Conservation (phyloP, 2,888 invertebrate species). For the Apodemia mormo region DNA sequence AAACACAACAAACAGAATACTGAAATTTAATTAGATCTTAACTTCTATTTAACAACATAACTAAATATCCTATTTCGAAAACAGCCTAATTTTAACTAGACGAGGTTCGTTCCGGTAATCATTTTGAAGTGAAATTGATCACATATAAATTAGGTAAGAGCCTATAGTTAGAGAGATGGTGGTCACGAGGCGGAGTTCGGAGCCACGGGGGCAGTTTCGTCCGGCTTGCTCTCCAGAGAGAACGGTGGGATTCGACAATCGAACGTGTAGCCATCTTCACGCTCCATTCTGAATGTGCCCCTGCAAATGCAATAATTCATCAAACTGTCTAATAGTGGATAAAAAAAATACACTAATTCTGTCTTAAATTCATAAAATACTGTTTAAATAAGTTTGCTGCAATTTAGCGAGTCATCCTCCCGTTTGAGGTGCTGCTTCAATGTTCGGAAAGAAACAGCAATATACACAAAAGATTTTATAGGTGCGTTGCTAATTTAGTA, state of each 20-base stretch:
- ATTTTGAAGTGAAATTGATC: conserved; percentile 23
- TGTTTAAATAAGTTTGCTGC: no score
- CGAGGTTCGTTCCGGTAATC: conserved; percentile 30
- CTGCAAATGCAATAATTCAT: conserved; percentile 42
- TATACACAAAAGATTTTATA: no score
- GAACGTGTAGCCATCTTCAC: conserved; percentile 97
- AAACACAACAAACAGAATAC: conserved; percentile 63
- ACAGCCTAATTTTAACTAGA: conserved; percentile 36
- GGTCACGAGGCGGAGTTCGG: conserved; percentile 60
- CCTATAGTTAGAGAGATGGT: conserved; percentile 1
- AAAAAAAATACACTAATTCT: no score
- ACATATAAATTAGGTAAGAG: not conserved
- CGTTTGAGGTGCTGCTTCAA: no score
- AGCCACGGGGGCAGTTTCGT: conserved; percentile 72
- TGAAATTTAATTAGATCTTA: conserved; percentile 78
- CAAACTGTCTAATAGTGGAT: no score
- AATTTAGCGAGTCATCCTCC: no score
- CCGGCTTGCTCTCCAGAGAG: conserved; percentile 96
- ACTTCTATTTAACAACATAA: conserved; percentile 55
- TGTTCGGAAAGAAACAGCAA: no score
- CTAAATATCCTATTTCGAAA: conserved; percentile 51
- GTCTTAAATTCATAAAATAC: no score
- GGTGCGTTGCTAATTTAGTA: no score
- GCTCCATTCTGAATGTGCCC: conserved; percentile 98
- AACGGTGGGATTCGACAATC: conserved; percentile 99